Evolutionary conservation across 2,113 vertebrate species (phyloP).

Genomic region (Psammodynastes pulverulentus): DNA sequence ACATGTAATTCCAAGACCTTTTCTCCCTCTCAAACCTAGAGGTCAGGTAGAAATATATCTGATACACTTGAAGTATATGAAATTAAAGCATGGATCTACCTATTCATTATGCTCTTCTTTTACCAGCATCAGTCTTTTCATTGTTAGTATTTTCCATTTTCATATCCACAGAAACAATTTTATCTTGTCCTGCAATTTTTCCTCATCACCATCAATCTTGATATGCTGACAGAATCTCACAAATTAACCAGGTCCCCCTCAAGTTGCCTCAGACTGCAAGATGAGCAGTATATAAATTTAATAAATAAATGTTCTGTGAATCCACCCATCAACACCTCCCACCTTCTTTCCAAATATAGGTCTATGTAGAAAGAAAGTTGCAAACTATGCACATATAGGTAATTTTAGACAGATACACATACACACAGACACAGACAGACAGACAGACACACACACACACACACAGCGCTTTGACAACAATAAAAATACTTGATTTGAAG

Average conservation of each 20-base stretch:
- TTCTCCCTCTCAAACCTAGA: background rate
- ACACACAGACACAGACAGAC: too few species aligned
- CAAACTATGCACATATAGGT: background rate
- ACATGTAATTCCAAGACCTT: background rate
- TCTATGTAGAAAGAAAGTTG: background rate
- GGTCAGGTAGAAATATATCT: background rate
- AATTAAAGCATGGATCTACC: background rate
- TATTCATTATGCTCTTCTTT: background rate
- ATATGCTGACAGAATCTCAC: background rate
- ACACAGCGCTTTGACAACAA: background rate
- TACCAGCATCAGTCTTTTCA: background rate
- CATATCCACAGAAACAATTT: background rate
- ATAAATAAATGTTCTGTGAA: background rate
- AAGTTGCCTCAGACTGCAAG: background rate
- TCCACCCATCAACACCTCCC: background rate
- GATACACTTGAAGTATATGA: background rate
- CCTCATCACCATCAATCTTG: background rate
- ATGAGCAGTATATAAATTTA: background rate
- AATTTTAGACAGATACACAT: background rate
- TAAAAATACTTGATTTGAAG: background rate
- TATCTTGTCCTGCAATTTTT: background rate
- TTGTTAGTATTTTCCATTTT: background rate
- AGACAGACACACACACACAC: too few species aligned
- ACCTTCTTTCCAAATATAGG: background rate
- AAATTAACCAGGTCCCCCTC: background rate